Conservation (phyloP, 2,888 invertebrate genomes). For the Synergus umbraculus region DNA sequence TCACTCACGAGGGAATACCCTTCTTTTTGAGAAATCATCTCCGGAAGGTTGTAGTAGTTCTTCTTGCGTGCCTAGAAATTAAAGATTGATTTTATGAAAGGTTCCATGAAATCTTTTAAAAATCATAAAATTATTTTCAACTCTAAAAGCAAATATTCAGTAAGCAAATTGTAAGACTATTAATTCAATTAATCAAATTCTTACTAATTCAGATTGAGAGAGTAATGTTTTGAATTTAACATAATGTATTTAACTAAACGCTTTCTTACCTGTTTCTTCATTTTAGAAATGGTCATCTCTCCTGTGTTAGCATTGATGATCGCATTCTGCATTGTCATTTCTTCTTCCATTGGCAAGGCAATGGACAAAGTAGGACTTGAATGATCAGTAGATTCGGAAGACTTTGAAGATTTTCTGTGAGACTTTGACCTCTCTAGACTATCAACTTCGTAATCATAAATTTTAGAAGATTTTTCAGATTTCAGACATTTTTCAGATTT, state of each 20-base stretch:
- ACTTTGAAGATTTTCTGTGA: slow-evolving; percentile 61
- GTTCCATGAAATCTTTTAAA: too few relatives aligned
- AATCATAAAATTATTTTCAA: too few relatives aligned
- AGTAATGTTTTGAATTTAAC: too few relatives aligned
- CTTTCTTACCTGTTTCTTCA: slow-evolving; percentile 58
- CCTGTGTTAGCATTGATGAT: slow-evolving; percentile 83
- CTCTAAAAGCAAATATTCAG: too few relatives aligned
- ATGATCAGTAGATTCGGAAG: slow-evolving; percentile 76
- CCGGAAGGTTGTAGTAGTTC: slow-evolving; percentile 77
- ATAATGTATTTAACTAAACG: neutral
- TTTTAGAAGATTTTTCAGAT: slow-evolving; percentile 41
- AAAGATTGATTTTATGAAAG: neutral
- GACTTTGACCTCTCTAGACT: slow-evolving; percentile 72
- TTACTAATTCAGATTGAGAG: too few relatives aligned
- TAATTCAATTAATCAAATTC: too few relatives aligned
- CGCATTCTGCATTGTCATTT: slow-evolving; percentile 88
- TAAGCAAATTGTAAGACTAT: too few relatives aligned
- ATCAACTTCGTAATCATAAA: slow-evolving; percentile 71
- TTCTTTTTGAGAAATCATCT: slow-evolving; percentile 77
- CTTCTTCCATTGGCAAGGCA: slow-evolving; percentile 88
- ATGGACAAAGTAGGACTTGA: slow-evolving; percentile 86
- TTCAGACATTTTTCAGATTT: slow-evolving; percentile 44
- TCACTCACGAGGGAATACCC: slow-evolving; percentile 87
- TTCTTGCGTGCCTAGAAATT: slow-evolving; percentile 51
- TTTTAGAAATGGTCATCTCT: slow-evolving; percentile 78